Conservation (phyloP, 2,888 invertebrate genomes). For the Plebejus melissa region DNA sequence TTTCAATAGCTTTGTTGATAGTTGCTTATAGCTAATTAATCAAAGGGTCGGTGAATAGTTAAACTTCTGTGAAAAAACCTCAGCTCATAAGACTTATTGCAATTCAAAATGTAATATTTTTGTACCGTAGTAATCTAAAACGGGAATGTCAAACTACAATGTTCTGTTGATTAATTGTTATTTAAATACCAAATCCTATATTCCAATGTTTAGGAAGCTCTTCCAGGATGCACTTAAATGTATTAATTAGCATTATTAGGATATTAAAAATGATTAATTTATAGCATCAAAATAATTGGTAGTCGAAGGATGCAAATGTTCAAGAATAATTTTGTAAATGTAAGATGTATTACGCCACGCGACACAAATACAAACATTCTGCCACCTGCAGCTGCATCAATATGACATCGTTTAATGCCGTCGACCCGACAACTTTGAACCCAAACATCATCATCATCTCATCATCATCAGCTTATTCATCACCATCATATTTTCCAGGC, state of each 20-base stretch:
- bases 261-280: background rate
- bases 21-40: too few relatives aligned
- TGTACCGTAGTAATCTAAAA: background rate
- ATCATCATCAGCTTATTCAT: too few relatives aligned
- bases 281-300: background rate
- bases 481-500: slow-evolving; percentile 45
- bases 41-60: too few relatives aligned
- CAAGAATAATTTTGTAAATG: background rate
- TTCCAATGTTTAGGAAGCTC: slow-evolving; percentile 6
- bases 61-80: too few relatives aligned
- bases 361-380: background rate
- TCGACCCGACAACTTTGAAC: background rate
- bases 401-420: background rate
- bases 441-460: background rate
- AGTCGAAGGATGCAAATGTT: background rate
- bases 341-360: background rate
- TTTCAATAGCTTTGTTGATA: too few relatives aligned
- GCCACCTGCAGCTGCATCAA: slow-evolving; percentile 13
- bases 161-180: background rate
- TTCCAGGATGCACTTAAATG: background rate
- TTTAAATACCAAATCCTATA: background rate
- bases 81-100: too few relatives aligned
- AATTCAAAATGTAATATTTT: too few relatives aligned
- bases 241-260: background rate
- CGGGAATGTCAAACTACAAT: background rate